A percentile compares a stretch with the other conserved stretches of the same genome.
Conservation (phyloP, 2,113 vertebrate genomes). For the Meleagris gallopavo region DNA sequence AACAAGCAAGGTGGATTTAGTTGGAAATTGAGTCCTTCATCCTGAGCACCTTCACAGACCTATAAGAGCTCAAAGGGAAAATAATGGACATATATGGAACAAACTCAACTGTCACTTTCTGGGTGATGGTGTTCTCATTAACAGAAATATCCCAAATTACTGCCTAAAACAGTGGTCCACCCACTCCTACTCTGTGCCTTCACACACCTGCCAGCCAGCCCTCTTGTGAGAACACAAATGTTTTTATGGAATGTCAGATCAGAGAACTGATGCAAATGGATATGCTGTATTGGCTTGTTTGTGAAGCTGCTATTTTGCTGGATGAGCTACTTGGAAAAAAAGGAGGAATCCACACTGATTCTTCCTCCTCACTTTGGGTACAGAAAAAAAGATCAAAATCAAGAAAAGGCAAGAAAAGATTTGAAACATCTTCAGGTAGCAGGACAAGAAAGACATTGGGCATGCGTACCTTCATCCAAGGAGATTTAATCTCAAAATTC, state of each 20-base stretch:
- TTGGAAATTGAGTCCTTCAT: not conserved
- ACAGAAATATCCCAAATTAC: not conserved
- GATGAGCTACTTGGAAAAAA: not conserved
- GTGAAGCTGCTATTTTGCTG: not conserved
- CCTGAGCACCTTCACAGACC: not conserved
- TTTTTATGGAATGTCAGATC: not conserved
- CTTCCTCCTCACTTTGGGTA: not conserved
- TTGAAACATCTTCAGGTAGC: not conserved
- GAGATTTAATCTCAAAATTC: not conserved
- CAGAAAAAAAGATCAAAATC: not conserved
- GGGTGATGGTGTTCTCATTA: not conserved
- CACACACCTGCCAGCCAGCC: not conserved
- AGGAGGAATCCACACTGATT: not conserved
- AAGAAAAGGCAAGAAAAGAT: not conserved
- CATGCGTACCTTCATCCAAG: not conserved
- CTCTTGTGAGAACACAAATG: not conserved
- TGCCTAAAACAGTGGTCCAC: not conserved
- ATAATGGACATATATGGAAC: not conserved
- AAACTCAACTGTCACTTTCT: not conserved
- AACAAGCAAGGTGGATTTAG: not conserved
- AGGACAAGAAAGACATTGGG: not conserved
- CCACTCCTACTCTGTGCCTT: not conserved
- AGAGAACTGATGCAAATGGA: not conserved
- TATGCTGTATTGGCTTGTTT: not conserved
- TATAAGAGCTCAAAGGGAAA: not conserved